Base-by-base conservation (phyloP, 1,140 invertebrate species). In the Lamellibrachia luymesi region DNA sequence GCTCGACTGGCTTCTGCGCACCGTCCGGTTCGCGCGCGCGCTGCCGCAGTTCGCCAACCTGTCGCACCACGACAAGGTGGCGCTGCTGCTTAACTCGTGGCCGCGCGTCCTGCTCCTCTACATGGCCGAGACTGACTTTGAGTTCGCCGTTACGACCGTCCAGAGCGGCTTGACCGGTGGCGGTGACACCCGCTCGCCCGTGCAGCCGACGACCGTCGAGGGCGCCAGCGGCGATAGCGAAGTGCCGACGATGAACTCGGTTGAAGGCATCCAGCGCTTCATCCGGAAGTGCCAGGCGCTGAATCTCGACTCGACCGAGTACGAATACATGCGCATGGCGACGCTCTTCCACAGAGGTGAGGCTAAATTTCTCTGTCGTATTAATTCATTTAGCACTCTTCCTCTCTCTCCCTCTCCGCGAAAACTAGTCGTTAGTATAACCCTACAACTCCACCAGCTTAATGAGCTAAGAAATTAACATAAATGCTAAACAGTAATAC, bases 61-160 rank as follows among this genome's bases (percentile, higher is more conserved):
- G 92, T 94, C 95, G 80, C 95, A 95, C 91, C 95, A 95, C 93
- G 96, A 96, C 94, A 95, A 95, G 94, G 91, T 95, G 51, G 95
- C 95, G n/a, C 93, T 96, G 50, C 94, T 96, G 22, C 93, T 95
- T 80, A 95, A 95, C 93, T 95, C 96, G 0, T 96, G 96, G 95
- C 95, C 95, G 10, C 93, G 95, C 10, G 93, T 96, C 13, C 93
- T 96, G 93, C 94, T 96, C 6, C 93, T 96, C 27, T 95, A 95
- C 93, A 96, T 96, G 96, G 95, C 96, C 0, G 96, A 96, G 94
- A 95, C 94, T 92, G 96, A 96, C 94, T 96, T 96, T 93, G 94
- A 96, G 93, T 96, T 96, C 93, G 96, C 95, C 50, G 96, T 96
- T 10, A 96, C 95, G 17, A 95, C 95, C 2, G 92, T 95, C 17